Conservation (phyloP, 2,797 vertebrate genomes). For the Sebastes glaucus region DNA sequence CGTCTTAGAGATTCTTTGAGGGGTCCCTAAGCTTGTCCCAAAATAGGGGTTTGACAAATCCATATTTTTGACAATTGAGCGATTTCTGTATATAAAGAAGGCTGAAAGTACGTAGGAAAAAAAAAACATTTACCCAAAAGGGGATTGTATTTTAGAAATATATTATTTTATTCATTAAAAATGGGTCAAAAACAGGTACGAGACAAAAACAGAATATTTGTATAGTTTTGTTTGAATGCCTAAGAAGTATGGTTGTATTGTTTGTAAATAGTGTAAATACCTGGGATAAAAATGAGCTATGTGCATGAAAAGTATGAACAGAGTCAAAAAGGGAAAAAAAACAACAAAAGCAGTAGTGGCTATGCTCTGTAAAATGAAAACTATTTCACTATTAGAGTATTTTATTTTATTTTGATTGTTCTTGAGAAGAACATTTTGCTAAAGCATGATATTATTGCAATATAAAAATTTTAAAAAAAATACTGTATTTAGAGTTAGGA, state of each 20-base stretch:
- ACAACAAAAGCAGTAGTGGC: slow-evolving; percentile 99
- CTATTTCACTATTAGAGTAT: slow-evolving; percentile 99
- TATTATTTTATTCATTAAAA: slow-evolving; percentile 99
- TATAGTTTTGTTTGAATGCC: slow-evolving; percentile 99
- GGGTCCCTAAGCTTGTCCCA: slow-evolving; percentile 94
- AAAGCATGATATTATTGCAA: slow-evolving; percentile 99
- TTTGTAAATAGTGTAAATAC: slow-evolving; percentile 99
- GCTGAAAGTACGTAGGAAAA: slow-evolving; percentile 89
- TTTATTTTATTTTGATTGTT: slow-evolving; percentile 99
- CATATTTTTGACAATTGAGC: slow-evolving; percentile 98
- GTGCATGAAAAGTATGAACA: slow-evolving; percentile 99
- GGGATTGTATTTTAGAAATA: slow-evolving; percentile 98
- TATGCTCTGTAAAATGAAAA: slow-evolving; percentile 99
- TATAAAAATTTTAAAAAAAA: slow-evolving; percentile 84
- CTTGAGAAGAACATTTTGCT: slow-evolving; percentile 99
- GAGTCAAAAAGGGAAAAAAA: slow-evolving; percentile 92
- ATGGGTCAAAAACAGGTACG: slow-evolving; percentile 96
- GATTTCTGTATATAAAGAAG: slow-evolving; percentile 98
- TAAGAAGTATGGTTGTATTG: slow-evolving; percentile 98
- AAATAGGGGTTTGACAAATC: slow-evolving; percentile 95
- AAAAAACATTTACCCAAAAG: slow-evolving; percentile 96
- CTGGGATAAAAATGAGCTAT: slow-evolving; percentile 95
- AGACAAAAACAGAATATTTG: slow-evolving; percentile 99
- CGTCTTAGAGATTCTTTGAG: slow-evolving; percentile 92
- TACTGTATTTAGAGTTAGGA: slow-evolving; percentile 99